Evolutionary conservation across 2,888 invertebrate species (phyloP).

Genomic region (Synanthedon vespiformis): DNA sequence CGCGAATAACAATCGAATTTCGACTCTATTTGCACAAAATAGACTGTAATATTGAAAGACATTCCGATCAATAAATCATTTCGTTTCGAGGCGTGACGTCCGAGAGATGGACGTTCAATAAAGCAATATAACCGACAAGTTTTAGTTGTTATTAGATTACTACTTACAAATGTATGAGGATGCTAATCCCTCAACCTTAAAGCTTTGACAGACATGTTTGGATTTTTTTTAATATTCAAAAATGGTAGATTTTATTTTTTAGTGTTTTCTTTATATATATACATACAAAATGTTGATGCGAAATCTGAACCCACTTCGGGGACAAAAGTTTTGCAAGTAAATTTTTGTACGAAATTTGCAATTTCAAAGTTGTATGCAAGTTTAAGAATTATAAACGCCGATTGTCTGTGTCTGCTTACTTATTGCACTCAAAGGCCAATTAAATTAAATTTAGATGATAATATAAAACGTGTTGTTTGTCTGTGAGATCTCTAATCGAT

Average conservation of each 20-base stretch:
- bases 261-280: no score
- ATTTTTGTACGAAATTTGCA: no score
- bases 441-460: no score
- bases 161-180: constrained; percentile 32
- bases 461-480: not conserved
- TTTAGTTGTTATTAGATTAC: constrained; percentile 42
- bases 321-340: no score
- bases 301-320: no score
- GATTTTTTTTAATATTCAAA: no score
- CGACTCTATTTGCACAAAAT: constrained; percentile 19
- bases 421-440: no score
- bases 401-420: no score
- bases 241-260: no score
- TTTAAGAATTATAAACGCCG: no score
- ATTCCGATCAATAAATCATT: constrained; percentile 43
- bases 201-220: not conserved
- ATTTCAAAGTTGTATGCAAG: no score
- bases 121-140: constrained; percentile 28
- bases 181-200: constrained; percentile 46
- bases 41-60: constrained; percentile 28
- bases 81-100: constrained; percentile 38
- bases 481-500: constrained; percentile 2
- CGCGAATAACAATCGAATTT: constrained; percentile 13
- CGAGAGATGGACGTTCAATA: constrained; percentile 39
- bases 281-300: no score